Base-by-base conservation (phyloP, 2,888 invertebrate genomes). In the Xiphydria camelus region DNA sequence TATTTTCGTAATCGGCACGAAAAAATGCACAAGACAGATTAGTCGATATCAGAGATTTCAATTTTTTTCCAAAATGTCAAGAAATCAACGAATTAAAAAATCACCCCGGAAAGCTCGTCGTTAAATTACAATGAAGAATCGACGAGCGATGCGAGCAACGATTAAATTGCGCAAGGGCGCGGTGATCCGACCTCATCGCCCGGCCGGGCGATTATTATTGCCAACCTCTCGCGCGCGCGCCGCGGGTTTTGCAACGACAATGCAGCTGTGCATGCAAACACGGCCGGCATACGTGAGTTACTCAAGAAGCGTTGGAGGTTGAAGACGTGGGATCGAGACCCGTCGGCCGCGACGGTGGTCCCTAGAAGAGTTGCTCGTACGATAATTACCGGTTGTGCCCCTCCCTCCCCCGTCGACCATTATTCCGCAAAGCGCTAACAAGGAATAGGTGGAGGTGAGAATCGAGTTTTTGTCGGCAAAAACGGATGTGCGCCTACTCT, bases 241-340 rank as follows among this genome's bases (percentile, higher is more conserved):
- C n/a, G n/a, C n/a, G n/a, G n/a, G n/a, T 64, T 65, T 65, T 62
- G 65, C 61, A 64, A 62, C 53, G 58, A 64, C 62, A 61, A 64
- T 62, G 55, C 60, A 58, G 58, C 57, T 49, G 57, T 47, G 56
- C 53, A 59, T 52, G 56, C 54, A 52, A 48, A 47, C 51, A 51
- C 50, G 46, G 49, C n/a, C n/a, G n/a, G n/a, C n/a, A n/a, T n/a
- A n/a, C n/a, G 49, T 52, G 48, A 54, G 49, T 59, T 62, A 41
- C 54, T 49, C 54, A 53, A 57, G 61, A 55, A 14, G 38, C 51
- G 53, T 57, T 47, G 55, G 58, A 53, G 57, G 55, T 54, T 50
- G 60, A 48, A 60, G 55, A 61, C 56, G 62, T 60, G 62, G 59
- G 59, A 53, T 46, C 52, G 59, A 46, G 41, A 51, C 45, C 41